Evolutionary conservation across 2,797 vertebrate genomes (phyloP), one percentile per base, ranked within the genome.

Genomic region (Enteromius paludinosus): DNA sequence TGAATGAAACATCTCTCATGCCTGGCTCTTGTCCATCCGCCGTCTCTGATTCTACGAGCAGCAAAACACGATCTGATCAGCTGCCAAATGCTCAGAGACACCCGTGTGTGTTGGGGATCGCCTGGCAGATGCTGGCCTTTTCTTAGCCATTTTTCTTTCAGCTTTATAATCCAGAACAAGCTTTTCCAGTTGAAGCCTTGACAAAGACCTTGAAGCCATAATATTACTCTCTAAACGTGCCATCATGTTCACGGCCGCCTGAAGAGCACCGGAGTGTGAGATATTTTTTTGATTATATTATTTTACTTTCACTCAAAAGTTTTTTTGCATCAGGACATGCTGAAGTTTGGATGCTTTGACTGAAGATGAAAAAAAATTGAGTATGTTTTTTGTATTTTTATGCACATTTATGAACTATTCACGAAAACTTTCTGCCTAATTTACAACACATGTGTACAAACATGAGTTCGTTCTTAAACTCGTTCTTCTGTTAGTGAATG

Each of bases 91-190:
- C 69, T 71, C 45, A 2, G 7, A 69, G 12, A 69, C n/a, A 2
- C 23, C 23, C 66, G 20, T 1, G 15, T 71, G 43, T 71, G 69
- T 49, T 49, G 45, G 20, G 17, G 1, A 33, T 49, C 5, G 17
- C 30, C 17, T 6, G 45, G 11, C 45, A 3, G 15, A 49, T 0
- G 2, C 7, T 30, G 43, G 38, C 10, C 69, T 49, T 49, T 71
- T 49, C 43, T 49, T 28, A 47, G 43, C 15, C 8, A 28, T 47
- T 49, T 47, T 18, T 71, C 25, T 30, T 20, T 43, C 25, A 47
- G 45, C 25, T 71, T 49, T 49, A 49, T 30, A 20, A 33, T 71
- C 69, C 69, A 71, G 45, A 71, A 49, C 45, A 12, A 33, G 69
- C 69, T 30, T 3, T 45, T 49, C 18, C 25, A 18, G 2, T 30